Conservation (phyloP, 2,888 invertebrate genomes). For the Melanostoma scalare region DNA sequence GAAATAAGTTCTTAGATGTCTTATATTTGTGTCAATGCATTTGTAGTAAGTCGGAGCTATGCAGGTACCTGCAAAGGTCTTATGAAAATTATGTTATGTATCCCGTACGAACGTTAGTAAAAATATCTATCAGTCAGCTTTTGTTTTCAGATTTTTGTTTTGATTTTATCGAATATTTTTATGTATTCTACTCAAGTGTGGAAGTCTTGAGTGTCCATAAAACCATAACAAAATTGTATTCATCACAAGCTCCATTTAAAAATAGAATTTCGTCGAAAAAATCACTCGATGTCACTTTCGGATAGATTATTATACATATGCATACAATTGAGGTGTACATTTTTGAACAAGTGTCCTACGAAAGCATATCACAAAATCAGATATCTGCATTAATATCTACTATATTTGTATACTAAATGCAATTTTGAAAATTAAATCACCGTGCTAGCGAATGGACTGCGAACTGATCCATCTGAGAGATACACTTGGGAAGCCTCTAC, state of each 20-base stretch:
- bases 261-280: constrained; percentile 41
- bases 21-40: too few species aligned
- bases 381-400: not conserved
- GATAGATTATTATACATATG: not conserved
- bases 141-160: too few species aligned
- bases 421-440: constrained; percentile 83
- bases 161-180: not conserved
- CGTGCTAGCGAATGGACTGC: constrained; percentile 93
- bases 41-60: too few species aligned
- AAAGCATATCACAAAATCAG: not conserved
- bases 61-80: too few species aligned
- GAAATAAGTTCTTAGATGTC: too few species aligned
- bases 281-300: constrained; percentile 12
- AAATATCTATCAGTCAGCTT: too few species aligned
- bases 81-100: too few species aligned
- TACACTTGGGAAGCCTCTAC: constrained; percentile 94
- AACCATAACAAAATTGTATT: not conserved
- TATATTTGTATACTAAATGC: not conserved
- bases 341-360: constrained; percentile 31
- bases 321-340: constrained; percentile 17
- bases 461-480: constrained; percentile 90
- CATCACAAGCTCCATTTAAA: constrained; percentile 45
- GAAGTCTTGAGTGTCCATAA: not conserved
- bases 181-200: not conserved
- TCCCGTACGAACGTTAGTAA: too few species aligned